Evolutionary conservation across 2,888 invertebrate species (phyloP).

Genomic region (Philopedon plagiatum): DNA sequence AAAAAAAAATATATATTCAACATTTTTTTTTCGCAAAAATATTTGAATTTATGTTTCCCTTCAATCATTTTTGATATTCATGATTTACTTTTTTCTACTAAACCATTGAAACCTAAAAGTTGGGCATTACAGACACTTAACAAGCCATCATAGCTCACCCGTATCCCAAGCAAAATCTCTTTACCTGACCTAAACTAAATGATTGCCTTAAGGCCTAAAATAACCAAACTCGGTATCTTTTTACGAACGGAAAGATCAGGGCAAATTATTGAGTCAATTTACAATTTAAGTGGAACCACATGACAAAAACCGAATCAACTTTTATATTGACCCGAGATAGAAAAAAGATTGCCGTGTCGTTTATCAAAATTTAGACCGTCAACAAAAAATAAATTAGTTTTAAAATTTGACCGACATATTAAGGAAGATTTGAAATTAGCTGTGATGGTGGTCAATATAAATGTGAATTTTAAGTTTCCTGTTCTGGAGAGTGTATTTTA

Average conservation of each 20-base stretch:
- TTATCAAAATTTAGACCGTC: constrained; percentile 18
- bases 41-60: no score
- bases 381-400: constrained; percentile 18
- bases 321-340: constrained; percentile 59
- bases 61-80: no score
- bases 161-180: constrained; percentile 10
- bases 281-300: constrained; percentile 63
- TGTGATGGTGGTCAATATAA: neutral
- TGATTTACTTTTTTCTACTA: no score
- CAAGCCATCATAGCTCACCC: neutral
- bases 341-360: constrained; percentile 24
- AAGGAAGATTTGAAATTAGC: neutral
- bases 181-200: constrained; percentile 23
- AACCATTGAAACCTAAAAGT: no score
- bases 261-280: constrained; percentile 30
- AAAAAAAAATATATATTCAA: no score
- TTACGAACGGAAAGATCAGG: constrained; percentile 12
- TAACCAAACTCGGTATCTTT: constrained; percentile 12
- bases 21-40: no score
- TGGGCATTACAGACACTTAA: no score
- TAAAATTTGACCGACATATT: neutral
- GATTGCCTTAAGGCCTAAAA: neutral
- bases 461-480: neutral
- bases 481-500: neutral
- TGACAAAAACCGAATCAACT: constrained; percentile 65